Evolutionary conservation across 2,797 vertebrate genomes (phyloP).

Genomic region (Myoxocephalus aenaeus): DNA sequence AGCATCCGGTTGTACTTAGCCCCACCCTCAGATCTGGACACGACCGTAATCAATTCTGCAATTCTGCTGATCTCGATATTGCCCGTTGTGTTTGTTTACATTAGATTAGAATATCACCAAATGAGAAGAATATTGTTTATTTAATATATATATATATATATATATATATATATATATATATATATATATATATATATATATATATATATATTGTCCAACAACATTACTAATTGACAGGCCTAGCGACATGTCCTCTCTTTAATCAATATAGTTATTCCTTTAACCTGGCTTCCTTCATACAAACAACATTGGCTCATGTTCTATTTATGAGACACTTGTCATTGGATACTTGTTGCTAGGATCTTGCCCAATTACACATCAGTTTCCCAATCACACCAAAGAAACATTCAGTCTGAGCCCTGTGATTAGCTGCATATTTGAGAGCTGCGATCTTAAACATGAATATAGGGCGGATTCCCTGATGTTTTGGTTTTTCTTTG

Average conservation of each 20-base stretch:
- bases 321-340: slow-evolving; percentile 53
- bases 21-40: background rate
- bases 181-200: background rate
- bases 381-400: slow-evolving; percentile 36
- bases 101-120: background rate
- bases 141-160: background rate
- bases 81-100: background rate
- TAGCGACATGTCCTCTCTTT: slow-evolving; percentile 33
- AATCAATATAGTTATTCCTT: slow-evolving; percentile 48
- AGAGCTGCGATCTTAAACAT: slow-evolving; percentile 46
- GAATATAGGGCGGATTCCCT: slow-evolving; percentile 51
- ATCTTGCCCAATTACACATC: slow-evolving; percentile 65
- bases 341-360: slow-evolving; percentile 38
- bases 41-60: too few relatives aligned
- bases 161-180: too few relatives aligned
- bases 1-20: too few relatives aligned
- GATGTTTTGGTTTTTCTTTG: slow-evolving; percentile 54
- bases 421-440: slow-evolving; percentile 58
- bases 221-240: background rate
- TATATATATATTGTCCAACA: background rate
- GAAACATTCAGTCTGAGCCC: slow-evolving; percentile 51
- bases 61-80: background rate
- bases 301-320: slow-evolving; percentile 50
- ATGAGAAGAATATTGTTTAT: background rate
- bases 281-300: slow-evolving; percentile 23